Evolutionary conservation across 2,888 invertebrate genomes (phyloP), one percentile per base, ranked within the genome.

Genomic region (Pammene aurita): DNA sequence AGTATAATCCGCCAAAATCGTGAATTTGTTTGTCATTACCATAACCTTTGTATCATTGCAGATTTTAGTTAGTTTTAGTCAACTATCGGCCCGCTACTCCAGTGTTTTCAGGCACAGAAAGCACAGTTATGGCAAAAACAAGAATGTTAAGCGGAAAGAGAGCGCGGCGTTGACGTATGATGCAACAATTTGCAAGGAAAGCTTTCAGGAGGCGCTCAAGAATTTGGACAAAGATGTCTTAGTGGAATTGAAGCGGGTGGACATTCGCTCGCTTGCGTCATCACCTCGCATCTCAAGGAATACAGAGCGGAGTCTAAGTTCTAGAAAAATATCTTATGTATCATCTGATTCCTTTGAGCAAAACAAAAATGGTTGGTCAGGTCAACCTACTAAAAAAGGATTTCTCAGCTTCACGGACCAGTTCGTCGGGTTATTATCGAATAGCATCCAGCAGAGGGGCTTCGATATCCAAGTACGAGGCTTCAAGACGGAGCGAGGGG

Each of bases 401-500:
- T 76, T 81, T 56, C 74, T 88, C 38, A 84, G 78, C 34, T 76
- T 88, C 13, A 80, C 88, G 10, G 80, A 88, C 48, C 87, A 88
- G 72, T 87, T 90, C 71, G 61, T 83, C 1, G 83, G 87, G 4
- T 76, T 86, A 1, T 78, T 93, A 5, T 73, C 83, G 0, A 78
- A 72, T 9, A 83, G 83, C 68, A 11, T 87, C 41, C 74, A 73
- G 1, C 72, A 78, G 16, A 80, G 75, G 70, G 77, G 75, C 0
- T 88, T 89, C 71, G 80, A 82, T 42, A 82, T 94, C 18, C 95
- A 95, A 84, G 92, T 94, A 16, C 93, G 97, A 63, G 94, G 94
- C 46, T 97, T 97, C 84, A 97, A 97, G 89, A 97, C 97, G 0
- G 95, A 96, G 74, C 92, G 97, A 64, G 94, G 94, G 72, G 92